Percentiles rank a stretch among this genome's conserved stretches.
Evolutionary conservation across 2,113 vertebrate species (phyloP).

Genomic region (Phrynocephalus versicolor): DNA sequence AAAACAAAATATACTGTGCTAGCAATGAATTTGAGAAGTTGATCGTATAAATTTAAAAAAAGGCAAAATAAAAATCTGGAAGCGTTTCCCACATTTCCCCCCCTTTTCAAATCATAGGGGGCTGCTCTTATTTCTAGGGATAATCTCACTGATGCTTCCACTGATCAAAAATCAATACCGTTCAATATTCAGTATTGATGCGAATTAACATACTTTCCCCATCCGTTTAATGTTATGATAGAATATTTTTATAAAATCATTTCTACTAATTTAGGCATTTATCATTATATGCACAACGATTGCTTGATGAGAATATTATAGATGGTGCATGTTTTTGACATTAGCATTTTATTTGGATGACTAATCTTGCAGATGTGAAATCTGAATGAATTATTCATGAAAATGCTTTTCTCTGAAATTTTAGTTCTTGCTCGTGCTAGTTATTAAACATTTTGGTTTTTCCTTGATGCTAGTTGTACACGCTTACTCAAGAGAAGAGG

Average conservation of each 20-base stretch:
- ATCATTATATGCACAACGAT: constrained; percentile 85
- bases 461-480: constrained; percentile 70
- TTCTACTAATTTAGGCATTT: constrained; percentile 84
- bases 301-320: constrained; percentile 86
- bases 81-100: background rate
- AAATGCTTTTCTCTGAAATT: constrained; percentile 79
- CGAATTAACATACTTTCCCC: constrained; percentile 20
- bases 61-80: background rate
- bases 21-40: accelerated
- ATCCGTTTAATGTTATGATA: constrained; percentile 67
- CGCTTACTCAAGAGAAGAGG: constrained; percentile 43
- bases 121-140: background rate
- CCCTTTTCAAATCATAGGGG: background rate
- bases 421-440: constrained; percentile 79
- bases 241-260: constrained; percentile 81
- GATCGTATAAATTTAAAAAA: background rate
- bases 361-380: constrained; percentile 86
- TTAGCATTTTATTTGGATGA: constrained; percentile 88
- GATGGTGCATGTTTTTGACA: constrained; percentile 83
- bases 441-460: constrained; percentile 81
- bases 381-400: constrained; percentile 85
- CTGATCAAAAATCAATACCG: constrained; percentile 37
- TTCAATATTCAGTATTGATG: constrained; percentile 37
- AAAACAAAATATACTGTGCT: background rate
- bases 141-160: background rate